Conservation (phyloP, 2,797 vertebrate species). For the Neoniphon sammara region DNA sequence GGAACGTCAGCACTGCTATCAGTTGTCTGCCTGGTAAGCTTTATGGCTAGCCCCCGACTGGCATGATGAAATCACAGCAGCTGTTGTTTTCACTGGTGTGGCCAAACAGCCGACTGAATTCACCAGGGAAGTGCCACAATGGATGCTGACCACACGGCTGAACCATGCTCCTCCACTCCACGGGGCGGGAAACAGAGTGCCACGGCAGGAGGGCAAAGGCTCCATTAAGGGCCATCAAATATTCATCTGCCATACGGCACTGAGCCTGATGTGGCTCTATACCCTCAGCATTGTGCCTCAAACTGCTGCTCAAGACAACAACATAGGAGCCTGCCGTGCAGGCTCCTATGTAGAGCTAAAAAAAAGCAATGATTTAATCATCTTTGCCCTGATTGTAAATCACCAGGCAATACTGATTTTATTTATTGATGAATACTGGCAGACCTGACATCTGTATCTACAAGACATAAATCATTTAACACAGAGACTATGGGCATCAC, state of each 20-base stretch:
- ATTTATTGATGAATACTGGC: conserved; percentile 41
- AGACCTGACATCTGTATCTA: conserved; percentile 16
- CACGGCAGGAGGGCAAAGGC: conserved; percentile 45
- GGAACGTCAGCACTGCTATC: conserved; percentile 36
- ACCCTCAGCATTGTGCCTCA: conserved; percentile 41
- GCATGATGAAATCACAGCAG: conserved; percentile 68
- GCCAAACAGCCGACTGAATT: conserved; percentile 58
- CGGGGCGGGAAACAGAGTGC: conserved; percentile 49
- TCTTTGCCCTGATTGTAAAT: conserved; percentile 23
- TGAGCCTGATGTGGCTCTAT: conserved; percentile 32
- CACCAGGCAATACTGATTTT: conserved; percentile 27
- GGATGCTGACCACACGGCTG: conserved; percentile 42
- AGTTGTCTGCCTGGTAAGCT: conserved; percentile 60
- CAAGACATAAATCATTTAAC: conserved; percentile 29
- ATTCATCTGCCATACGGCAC: conserved; percentile 78
- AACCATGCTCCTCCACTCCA: conserved; percentile 15
- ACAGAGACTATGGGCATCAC: conserved; percentile 1
- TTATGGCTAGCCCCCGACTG: conserved; percentile 28
- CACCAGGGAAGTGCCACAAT: conserved; percentile 65
- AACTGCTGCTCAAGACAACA: conserved; percentile 53
- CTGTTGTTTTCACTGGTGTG: conserved; percentile 57
- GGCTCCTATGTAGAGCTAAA: too few relatives aligned
- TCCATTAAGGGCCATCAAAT: conserved; percentile 81
- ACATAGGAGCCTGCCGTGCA: conserved; percentile 10
- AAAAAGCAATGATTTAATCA: conserved; percentile 35